These are phyloP conservation scores for Dysidea cf. avara DNA, from an alignment of 37 sponge, comb jelly and placozoan species.

Conservation along the genomic window DNA sequence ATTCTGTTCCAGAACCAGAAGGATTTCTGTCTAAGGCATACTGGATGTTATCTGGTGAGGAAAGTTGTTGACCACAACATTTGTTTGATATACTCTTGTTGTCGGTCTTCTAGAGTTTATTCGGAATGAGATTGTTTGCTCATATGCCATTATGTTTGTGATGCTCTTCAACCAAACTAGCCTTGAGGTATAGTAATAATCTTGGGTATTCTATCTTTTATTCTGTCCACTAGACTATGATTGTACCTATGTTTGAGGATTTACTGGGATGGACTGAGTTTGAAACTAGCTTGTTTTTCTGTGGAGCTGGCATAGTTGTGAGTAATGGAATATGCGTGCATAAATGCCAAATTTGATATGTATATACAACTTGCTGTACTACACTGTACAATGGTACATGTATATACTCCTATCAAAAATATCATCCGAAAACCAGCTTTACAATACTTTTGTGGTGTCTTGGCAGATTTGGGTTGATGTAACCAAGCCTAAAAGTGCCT, in stretches of 20 bases:
- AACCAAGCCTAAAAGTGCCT: no score
- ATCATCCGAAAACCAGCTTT: no score
- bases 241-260: slow-evolving; percentile 70
- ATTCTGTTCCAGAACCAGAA: neutral
- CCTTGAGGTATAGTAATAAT: slow-evolving; percentile 79
- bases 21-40: neutral
- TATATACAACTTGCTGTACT: no score
- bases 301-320: slow-evolving; percentile 59
- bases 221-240: slow-evolving; percentile 45
- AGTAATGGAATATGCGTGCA: no score
- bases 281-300: slow-evolving; percentile 73
- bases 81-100: neutral
- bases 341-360: no score
- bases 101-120: slow-evolving; percentile 29
- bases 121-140: slow-evolving; percentile 67
- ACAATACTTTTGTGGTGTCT: no score
- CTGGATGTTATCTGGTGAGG: no score
- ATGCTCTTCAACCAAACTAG: slow-evolving; percentile 77
- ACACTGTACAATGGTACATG: no score
- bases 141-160: slow-evolving; percentile 61
- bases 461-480: no score
- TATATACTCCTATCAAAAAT: no score
- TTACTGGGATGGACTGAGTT: slow-evolving; percentile 61
- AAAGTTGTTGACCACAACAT: no score
- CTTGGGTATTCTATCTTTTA: neutral